Evolutionary conservation across 2,113 vertebrate genomes (phyloP), one percentile per base, ranked within the genome.

Genomic region (Calypte anna): DNA sequence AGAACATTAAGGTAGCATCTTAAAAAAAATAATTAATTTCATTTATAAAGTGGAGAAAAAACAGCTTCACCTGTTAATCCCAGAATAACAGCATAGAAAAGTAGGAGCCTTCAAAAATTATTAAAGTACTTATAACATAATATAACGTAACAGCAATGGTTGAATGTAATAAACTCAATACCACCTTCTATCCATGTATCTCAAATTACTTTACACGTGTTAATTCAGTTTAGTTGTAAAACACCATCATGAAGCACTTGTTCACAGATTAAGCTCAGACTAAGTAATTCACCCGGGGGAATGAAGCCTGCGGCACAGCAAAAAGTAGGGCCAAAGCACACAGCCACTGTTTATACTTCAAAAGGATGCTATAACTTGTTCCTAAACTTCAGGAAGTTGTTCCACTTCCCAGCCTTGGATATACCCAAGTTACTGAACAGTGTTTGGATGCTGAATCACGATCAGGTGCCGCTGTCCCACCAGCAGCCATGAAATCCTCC

Each of bases 361-460:
- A 27, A 16, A 18, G 36, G 46, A 33, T 7, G 31, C 58, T 2
- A 1, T 3, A 31, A 44, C 17, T 27, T 38, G 31, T 36, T 50
- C 57, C 50, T 15, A 12, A 57, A 14, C 7, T 3, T 8, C 2
- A 21, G 16, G n/a, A 53, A 48, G 40, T 8, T 22, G 40, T 10
- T 73, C 76, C 55, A 7, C 11, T 12, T 5, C 31, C 5, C 48
- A 2, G 51, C 5, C 33, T 5, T 1, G 13, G 69, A 2, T 4
- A 9, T 16, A 14, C 22, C 57, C 2, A 8, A 8, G 6, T 4
- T 4, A 10, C 27, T 1, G 12, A 36, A 7, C 40, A 0, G 16
- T 11, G 0, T 5, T 3, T 3, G 0, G 54, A 12, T 2, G 30
- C 48, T 3, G 24, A 15, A 40, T 40, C 40, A 12, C 40, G 40